Percentiles rank a stretch among this genome's conserved stretches.
phyloP scores from a whole-genome alignment of 2,113 vertebrate genomes.

The Mobula birostris region DNA sequence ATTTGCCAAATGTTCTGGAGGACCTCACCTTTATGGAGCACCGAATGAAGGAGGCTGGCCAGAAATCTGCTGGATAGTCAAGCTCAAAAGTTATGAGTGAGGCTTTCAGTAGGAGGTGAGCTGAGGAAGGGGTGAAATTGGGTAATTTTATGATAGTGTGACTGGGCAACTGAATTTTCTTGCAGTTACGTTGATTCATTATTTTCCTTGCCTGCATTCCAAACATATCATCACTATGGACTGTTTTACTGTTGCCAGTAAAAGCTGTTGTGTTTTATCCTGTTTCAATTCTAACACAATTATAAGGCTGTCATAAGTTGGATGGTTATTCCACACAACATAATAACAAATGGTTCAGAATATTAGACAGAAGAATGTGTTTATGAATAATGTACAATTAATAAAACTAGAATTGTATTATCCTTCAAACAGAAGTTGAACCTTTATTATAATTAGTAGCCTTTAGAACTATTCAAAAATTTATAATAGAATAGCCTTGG shows the following conservation, averaged over 20 bases:
- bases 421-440: not conserved
- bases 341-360: not conserved
- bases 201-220: not conserved
- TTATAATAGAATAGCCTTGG: not conserved
- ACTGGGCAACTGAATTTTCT: not conserved
- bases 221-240: not conserved
- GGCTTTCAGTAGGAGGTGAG: too few species aligned
- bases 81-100: too few species aligned
- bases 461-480: not conserved
- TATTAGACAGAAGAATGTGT: not conserved
- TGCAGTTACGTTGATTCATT: not conserved
- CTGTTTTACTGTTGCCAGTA: not conserved
- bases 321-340: not conserved
- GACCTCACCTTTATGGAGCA: too few species aligned
- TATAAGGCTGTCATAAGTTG: not conserved
- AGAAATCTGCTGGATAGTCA: too few species aligned
- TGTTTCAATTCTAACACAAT: not conserved
- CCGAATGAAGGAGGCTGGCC: too few species aligned
- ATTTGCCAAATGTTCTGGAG: too few species aligned
- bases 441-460: slow-evolving; percentile 15
- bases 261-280: not conserved
- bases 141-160: too few species aligned
- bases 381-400: slow-evolving; percentile 28
- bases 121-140: too few species aligned
- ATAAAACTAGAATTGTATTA: not conserved